Evolutionary conservation across 2,797 vertebrate genomes (phyloP).

Genomic region (Mormyrops boulengeri): DNA sequence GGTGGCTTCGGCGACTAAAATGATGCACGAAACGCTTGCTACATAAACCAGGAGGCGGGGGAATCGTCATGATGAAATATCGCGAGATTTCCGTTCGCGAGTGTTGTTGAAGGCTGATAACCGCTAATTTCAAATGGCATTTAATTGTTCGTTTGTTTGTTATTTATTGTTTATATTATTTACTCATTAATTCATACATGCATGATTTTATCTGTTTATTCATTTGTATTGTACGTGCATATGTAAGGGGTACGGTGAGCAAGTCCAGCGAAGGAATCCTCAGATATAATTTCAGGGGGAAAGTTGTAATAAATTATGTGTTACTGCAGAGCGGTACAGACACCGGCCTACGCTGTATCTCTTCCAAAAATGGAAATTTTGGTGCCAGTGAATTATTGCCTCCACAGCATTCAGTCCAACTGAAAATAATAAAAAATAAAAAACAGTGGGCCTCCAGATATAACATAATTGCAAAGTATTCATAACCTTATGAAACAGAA

Average conservation of each 20-base stretch:
- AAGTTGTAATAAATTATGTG: neutral
- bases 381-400: neutral
- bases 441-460: neutral
- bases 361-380: neutral
- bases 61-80: neutral
- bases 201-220: neutral
- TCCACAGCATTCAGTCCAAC: neutral
- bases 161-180: neutral
- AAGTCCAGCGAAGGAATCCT: neutral
- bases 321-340: neutral
- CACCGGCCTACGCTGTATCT: neutral
- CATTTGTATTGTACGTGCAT: neutral
- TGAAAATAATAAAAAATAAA: neutral
- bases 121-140: neutral
- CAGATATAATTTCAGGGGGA: neutral
- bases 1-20: neutral
- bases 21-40: neutral
- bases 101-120: neutral
- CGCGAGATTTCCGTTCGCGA: slow-evolving; percentile 17
- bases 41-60: slow-evolving; percentile 14
- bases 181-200: neutral
- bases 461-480: neutral
- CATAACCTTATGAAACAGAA: neutral
- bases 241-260: neutral
- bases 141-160: neutral